phyloP scores from a whole-genome alignment of 2,888 invertebrate species.

The Villa cingulata region DNA sequence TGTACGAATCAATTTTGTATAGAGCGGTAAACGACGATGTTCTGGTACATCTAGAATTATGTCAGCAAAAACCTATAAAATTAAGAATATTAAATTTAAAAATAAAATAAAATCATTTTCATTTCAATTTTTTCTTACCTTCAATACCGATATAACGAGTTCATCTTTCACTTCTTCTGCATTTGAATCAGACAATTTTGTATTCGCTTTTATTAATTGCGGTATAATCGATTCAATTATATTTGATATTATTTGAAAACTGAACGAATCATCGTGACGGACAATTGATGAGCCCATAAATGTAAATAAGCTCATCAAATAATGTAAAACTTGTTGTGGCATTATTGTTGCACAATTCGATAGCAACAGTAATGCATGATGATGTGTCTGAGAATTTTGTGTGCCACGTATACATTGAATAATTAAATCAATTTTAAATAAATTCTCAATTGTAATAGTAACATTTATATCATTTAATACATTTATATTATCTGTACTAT shows the following conservation, averaged over 20 bases:
- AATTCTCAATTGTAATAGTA: no score
- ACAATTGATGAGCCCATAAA: constrained; percentile 92
- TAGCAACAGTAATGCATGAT: constrained; percentile 76
- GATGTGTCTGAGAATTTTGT: constrained; percentile 89
- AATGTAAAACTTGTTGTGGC: constrained; percentile 75
- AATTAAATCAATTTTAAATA: constrained; percentile 31
- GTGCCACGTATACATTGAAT: constrained; percentile 84
- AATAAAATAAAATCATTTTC: not conserved
- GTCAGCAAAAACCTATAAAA: constrained; percentile 80
- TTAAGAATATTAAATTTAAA: no score
- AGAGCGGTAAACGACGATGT: constrained; percentile 73
- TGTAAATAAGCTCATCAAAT: constrained; percentile 93
- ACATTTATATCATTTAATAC: no score
- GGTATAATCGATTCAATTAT: constrained; percentile 85
- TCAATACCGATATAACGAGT: constrained; percentile 51
- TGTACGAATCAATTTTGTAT: constrained; percentile 62
- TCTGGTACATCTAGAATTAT: constrained; percentile 85
- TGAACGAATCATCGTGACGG: constrained; percentile 87
- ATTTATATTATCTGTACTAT: constrained; percentile 32
- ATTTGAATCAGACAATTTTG: not conserved
- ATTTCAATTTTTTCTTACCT: no score
- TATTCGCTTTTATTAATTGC: constrained; percentile 49
- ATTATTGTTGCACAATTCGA: constrained; percentile 63
- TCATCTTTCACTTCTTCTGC: constrained; percentile 33
- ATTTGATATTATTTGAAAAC: constrained; percentile 81